A percentile compares a stretch with the other conserved stretches of the same genome.
Conservation (phyloP, 2,888 invertebrate genomes). For the Dryococelus australis region DNA sequence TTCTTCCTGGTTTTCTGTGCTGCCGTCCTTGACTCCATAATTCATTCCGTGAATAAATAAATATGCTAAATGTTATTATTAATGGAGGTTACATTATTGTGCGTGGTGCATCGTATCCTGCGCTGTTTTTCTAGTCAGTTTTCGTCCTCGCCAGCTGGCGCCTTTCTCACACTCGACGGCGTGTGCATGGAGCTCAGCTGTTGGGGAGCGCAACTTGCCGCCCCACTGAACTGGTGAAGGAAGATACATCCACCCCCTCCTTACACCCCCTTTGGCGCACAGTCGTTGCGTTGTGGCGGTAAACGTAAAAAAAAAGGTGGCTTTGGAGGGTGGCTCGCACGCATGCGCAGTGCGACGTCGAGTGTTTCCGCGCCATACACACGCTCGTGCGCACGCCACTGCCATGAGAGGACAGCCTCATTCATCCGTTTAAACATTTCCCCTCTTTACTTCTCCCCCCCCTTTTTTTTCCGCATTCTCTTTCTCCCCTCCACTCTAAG, state of each 20-base stretch:
- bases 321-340: not conserved
- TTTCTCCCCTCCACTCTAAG: not conserved
- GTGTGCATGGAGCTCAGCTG: too few relatives aligned
- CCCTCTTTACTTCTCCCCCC: not conserved
- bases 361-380: not conserved
- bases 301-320: not conserved
- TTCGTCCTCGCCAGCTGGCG: too few relatives aligned
- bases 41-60: too few relatives aligned
- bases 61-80: too few relatives aligned
- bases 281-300: not conserved
- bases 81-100: too few relatives aligned
- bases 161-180: too few relatives aligned
- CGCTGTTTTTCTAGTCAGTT: too few relatives aligned
- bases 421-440: not conserved
- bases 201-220: not conserved
- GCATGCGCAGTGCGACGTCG: not conserved
- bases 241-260: not conserved
- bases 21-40: too few relatives aligned
- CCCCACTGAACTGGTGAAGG: slow-evolving; percentile 7
- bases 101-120: too few relatives aligned
- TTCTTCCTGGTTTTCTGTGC: too few relatives aligned
- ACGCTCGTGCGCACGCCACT: not conserved
- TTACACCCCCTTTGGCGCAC: not conserved
- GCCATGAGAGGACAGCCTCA: too few relatives aligned
- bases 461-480: too few relatives aligned